Evolutionary conservation across 53 echinoderm and acorn worm genomes (phyloP), one percentile per base, ranked within the genome.

Genomic region (Henricia sp.): DNA sequence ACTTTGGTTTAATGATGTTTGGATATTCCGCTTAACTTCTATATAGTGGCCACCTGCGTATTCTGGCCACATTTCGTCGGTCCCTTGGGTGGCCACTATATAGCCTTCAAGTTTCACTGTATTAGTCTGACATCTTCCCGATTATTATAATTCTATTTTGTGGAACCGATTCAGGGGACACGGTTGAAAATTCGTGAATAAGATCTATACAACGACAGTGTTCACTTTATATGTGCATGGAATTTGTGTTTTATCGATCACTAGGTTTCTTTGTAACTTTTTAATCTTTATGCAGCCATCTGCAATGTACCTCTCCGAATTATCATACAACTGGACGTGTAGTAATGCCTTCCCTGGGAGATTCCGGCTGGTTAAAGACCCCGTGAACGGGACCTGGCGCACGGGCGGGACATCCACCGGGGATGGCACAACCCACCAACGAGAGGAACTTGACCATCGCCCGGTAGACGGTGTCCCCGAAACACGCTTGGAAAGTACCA

Each of bases 341-440:
- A 68, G 44, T 10, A 20, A 57, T 25, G 57, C 75, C 9, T 86
- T 75, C 42, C 86, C 76, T 1, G 46, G 54, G 14, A 50, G 86
- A 23, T 86, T 86, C 42, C 86, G 76, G 3, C 65, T 86, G 4
- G 54, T 86, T 53, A 86, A 86, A 46, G 86, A 86, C 28, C 86
- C 86, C 8, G 37, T 12, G 17, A 54, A 76, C 41, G 86, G 86
- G 26, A 86, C 76, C 6, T 86, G 86, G 86, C 24, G 68, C 1
- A 53, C 86, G 20, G n/a, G n/a, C 37, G 71, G 46, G 62, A 63
- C 44, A 6, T 9, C 29, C n/a, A n/a, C 59, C 77, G 23, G 17
- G 25, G 57, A 37, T 19, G 23, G 24, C 41, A 41, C 38, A 28
- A 23, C 48, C 12, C 80, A 2, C 40, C 62, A 32, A 44, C 80